Conservation (phyloP, 2,113 vertebrate genomes). For the Tympanuchus pallidicinctus region DNA sequence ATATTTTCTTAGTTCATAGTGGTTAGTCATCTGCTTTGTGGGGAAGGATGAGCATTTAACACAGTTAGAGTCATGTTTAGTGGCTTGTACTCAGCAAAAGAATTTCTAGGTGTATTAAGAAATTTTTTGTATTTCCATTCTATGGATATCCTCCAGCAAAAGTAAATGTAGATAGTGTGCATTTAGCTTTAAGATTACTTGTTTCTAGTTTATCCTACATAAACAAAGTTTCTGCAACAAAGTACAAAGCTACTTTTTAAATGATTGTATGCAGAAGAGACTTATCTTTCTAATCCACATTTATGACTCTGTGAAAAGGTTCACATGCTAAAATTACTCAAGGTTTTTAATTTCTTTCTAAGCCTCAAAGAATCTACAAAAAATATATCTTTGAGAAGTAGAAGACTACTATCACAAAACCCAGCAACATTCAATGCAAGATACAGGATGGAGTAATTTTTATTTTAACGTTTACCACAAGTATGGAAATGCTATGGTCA, state of each 20-base stretch:
- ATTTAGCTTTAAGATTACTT: background rate
- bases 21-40: background rate
- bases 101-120: background rate
- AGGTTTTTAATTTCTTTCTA: background rate
- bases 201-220: background rate
- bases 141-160: background rate
- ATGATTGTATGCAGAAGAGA: background rate
- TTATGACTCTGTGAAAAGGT: background rate
- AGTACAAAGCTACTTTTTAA: background rate
- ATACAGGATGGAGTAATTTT: background rate
- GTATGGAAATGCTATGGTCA: background rate
- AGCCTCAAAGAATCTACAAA: background rate
- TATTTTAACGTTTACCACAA: background rate
- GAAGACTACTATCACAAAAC: background rate
- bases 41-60: constrained; percentile 1
- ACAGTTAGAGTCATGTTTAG: background rate
- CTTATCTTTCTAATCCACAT: background rate
- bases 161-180: background rate
- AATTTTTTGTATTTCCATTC: background rate
- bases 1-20: background rate
- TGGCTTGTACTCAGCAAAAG: background rate
- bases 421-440: background rate
- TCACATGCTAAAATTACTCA: background rate
- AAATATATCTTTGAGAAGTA: background rate
- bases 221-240: background rate